Base-by-base conservation (phyloP, 2,797 vertebrate species). In the Caiman crocodilus region DNA sequence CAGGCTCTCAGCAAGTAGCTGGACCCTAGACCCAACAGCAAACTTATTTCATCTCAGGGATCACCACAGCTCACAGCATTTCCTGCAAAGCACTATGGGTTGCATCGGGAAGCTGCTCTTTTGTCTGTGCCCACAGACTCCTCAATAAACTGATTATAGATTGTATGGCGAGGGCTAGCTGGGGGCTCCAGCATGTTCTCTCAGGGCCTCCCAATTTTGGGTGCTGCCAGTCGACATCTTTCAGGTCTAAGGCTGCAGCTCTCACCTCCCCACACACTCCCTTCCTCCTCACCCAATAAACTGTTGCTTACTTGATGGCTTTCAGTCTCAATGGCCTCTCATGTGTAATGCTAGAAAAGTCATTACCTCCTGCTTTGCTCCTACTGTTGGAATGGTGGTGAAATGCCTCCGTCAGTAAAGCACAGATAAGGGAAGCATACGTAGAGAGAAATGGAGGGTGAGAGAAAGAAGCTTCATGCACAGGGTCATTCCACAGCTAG, bases 321-420 rank as follows among this genome's bases (percentile, higher is more conserved):
- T 88, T 90, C 69, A 75, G 60, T 85, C 92, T 91, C 85, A 25
- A 78, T 92, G 86, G 88, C 83, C 63, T 92, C 90, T 91, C 94
- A 26, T 25, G 63, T 8, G 79, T 82, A 74, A 87, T 58, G 73
- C 65, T 85, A 95, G 85, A 95, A 61, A 89, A 96, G 59, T 88
- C 80, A 82, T 93, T 95, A 80, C 86, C 89, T 95, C 75, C 86
- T 83, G 58, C 64, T 94, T 94, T 87, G 65, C 85, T 79, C 85
- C 32, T 58, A 79, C 90, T 74, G 78, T 28, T 91, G 83, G 76
- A 85, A 92, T 26, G 32, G 76, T 14, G 65, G 11, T 16, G 92
- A 42, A 18, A 58, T 75, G 77, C 80, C 77, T 93, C 67, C 85
- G 64, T 35, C 61, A 56, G 20, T 32, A 57, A 74, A 63, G 69